Evolutionary conservation across 2,113 vertebrate genomes (phyloP).

Genomic region (Taurulus bubalis): DNA sequence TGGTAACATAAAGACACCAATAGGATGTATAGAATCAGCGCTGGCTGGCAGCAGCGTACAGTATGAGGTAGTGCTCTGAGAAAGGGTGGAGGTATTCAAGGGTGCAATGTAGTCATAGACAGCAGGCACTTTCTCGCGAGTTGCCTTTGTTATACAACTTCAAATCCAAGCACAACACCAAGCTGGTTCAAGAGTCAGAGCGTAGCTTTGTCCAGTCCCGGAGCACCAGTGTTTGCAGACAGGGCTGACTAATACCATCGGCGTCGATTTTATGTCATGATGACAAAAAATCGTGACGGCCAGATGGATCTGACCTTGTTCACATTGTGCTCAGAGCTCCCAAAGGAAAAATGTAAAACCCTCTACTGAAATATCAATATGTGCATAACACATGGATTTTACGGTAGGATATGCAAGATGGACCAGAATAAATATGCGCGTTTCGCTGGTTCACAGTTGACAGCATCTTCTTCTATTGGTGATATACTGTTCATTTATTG

Average conservation of each 20-base stretch:
- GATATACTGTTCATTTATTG: slow-evolving; percentile 15
- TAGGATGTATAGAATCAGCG: slow-evolving; percentile 30
- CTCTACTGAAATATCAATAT: slow-evolving; percentile 56
- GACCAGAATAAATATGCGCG: background rate
- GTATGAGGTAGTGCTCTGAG: slow-evolving; percentile 68
- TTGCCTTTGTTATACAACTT: slow-evolving; percentile 52
- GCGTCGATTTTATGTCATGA: slow-evolving; percentile 56
- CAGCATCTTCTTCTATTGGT: slow-evolving; percentile 4
- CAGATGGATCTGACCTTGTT: slow-evolving; percentile 56
- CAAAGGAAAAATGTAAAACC: slow-evolving; percentile 38
- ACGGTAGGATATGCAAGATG: slow-evolving; percentile 19
- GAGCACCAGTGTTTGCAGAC: slow-evolving; percentile 59
- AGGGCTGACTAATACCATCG: slow-evolving; percentile 59
- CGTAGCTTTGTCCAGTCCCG: slow-evolving; percentile 46
- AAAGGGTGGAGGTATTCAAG: slow-evolving; percentile 63
- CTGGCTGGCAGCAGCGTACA: slow-evolving; percentile 54
- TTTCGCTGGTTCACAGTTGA: slow-evolving; percentile 16
- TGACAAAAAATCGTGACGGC: slow-evolving; percentile 49
- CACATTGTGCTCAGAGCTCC: slow-evolving; percentile 53
- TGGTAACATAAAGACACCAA: slow-evolving; percentile 20
- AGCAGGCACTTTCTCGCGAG: slow-evolving; percentile 67
- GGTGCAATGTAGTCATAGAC: slow-evolving; percentile 55
- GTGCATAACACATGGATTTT: slow-evolving; percentile 52
- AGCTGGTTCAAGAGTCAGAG: slow-evolving; percentile 58
- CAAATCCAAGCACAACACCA: slow-evolving; percentile 78